A percentile compares a stretch with the other conserved stretches of the same genome.
phyloP scores from a whole-genome alignment of 2,113 vertebrate species.

The Rhinoptilus africanus region DNA sequence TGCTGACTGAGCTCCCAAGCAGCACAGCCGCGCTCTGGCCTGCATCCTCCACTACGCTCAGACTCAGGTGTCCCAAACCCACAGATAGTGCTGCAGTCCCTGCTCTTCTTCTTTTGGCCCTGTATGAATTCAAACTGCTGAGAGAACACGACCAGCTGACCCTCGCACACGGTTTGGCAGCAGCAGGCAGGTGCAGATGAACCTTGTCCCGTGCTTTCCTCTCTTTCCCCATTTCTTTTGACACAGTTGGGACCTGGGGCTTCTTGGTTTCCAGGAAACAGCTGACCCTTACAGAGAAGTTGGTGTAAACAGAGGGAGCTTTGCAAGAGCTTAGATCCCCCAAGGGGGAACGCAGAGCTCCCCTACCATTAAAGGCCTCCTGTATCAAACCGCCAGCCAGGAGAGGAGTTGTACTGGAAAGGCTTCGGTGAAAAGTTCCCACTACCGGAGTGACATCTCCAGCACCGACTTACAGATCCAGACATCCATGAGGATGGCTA shows the following conservation, averaged over 20 bases:
- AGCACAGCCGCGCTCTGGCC: neutral
- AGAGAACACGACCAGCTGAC: fast-evolving
- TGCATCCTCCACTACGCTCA: neutral
- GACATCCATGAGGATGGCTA: neutral
- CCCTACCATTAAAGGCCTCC: neutral
- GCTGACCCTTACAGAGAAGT: neutral
- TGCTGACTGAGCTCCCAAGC: fast-evolving
- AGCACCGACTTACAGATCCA: neutral
- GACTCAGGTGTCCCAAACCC: neutral
- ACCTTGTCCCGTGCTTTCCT: fast-evolving
- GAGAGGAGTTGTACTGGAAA: fast-evolving
- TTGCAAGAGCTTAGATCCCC: neutral
- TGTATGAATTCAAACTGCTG: fast-evolving
- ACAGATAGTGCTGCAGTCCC: fast-evolving
- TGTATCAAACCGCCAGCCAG: neutral
- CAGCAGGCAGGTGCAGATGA: neutral
- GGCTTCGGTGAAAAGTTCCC: neutral
- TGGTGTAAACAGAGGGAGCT: neutral
- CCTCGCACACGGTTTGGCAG: fast-evolving
- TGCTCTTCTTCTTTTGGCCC: neutral
- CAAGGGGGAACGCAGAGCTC: neutral
- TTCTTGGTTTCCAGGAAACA: neutral
- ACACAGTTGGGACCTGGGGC: neutral
- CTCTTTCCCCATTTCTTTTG: neutral
- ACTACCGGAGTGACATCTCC: neutral